Evolutionary conservation across 2,797 vertebrate genomes (phyloP).

Genomic region (Allobates femoralis): DNA sequence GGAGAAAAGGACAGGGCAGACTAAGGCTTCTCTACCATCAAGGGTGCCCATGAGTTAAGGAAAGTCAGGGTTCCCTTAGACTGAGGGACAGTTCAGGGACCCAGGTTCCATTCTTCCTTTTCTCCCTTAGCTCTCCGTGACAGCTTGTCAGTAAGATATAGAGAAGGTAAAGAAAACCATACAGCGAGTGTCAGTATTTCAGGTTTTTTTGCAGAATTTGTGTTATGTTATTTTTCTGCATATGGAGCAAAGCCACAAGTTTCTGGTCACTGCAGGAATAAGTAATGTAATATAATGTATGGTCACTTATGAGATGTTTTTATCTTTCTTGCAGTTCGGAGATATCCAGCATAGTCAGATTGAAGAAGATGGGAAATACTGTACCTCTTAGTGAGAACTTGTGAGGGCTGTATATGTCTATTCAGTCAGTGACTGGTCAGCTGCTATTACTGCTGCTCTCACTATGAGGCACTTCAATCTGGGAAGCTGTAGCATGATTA

Average conservation of each 20-base stretch:
- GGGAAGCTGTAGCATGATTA: slow-evolving; percentile 72
- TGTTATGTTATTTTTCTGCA: neutral
- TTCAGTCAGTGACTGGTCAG: slow-evolving; percentile 21
- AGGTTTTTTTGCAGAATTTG: neutral
- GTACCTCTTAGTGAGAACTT: neutral
- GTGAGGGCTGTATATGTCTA: slow-evolving; percentile 13
- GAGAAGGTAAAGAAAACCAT: neutral
- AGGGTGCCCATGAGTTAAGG: too few species aligned
- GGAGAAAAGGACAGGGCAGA: too few species aligned
- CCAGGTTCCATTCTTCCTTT: too few species aligned
- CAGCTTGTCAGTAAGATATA: too few species aligned
- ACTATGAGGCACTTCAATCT: slow-evolving; percentile 49
- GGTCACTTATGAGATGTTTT: neutral
- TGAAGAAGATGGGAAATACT: neutral
- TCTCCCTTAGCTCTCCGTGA: too few species aligned
- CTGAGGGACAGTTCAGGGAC: too few species aligned
- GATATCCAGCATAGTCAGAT: neutral
- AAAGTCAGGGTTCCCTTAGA: too few species aligned
- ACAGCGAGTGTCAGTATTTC: neutral
- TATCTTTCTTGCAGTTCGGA: neutral
- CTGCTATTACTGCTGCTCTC: slow-evolving; percentile 34
- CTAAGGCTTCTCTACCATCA: too few species aligned
- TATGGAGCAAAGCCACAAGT: too few species aligned
- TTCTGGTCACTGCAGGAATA: neutral
- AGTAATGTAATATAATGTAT: neutral